Conservation (phyloP, 2,113 vertebrate species). For the Myiagra hebetior region DNA sequence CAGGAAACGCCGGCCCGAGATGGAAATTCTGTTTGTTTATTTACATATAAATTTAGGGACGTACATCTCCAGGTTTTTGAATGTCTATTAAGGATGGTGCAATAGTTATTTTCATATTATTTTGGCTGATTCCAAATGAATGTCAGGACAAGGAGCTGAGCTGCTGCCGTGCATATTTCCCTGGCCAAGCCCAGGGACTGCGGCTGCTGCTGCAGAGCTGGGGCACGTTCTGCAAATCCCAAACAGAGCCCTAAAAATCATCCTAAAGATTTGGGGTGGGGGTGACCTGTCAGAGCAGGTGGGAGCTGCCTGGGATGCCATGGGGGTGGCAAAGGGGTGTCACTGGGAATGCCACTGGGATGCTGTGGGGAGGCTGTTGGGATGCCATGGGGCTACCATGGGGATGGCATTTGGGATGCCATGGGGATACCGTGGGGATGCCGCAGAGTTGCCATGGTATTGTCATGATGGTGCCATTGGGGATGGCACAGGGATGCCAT, state of each 20-base stretch:
- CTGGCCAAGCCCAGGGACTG: background rate
- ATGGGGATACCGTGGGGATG: no score
- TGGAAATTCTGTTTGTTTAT: background rate
- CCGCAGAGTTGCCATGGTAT: no score
- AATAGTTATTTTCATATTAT: background rate
- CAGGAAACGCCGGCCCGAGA: background rate
- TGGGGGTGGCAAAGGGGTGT: background rate
- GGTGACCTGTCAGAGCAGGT: no score
- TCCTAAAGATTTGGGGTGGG: no score
- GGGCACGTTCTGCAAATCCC: accelerated
- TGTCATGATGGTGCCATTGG: background rate
- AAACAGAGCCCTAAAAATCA: background rate
- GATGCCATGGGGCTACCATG: no score
- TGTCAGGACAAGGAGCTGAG: background rate
- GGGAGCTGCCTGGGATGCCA: background rate
- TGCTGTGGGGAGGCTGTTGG: background rate
- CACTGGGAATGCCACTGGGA: background rate
- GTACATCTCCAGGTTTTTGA: background rate
- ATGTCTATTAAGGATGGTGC: background rate
- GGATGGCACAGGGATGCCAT: background rate
- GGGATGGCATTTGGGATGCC: background rate
- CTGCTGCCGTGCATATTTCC: background rate
- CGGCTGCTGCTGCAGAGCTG: background rate
- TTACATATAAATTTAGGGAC: background rate
- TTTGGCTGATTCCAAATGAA: background rate